Evolutionary conservation across 2,113 vertebrate species (phyloP), one percentile per base, ranked within the genome.

Genomic region (Galemys pyrenaicus): DNA sequence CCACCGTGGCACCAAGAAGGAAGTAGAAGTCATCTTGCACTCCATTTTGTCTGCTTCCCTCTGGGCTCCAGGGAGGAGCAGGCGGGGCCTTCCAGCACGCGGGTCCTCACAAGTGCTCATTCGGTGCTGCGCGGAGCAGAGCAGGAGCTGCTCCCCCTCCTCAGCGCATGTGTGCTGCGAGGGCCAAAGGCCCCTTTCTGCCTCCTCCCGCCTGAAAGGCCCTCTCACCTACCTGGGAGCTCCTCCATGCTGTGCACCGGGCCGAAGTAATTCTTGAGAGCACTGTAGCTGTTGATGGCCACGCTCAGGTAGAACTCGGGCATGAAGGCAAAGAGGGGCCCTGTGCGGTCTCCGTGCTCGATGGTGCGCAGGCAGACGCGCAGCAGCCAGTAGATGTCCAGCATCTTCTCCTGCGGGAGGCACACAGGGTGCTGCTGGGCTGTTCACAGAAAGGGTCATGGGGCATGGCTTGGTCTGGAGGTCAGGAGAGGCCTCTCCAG

Each of bases 301-400:
- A 99, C 99, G 0, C 98, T 99, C 98, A 99, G 98, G 98, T 99
- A 99, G 98, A 99, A 99, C 98, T 99, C 99, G 0, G 99, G 99
- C 96, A 98, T 98, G 96, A 99, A 99, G 95, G 99, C 99, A 0
- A 99, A 99, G 87, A 99, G 97, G 0, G 99, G 98, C 32, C 99
- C 99, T 0, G 99, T 99, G 97, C 97, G 98, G 97, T 99, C 99
- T 0, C 99, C 98, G 0, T 99, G 99, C 96, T 99, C 99, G 0
- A 99, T 99, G 94, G 99, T 99, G 71, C 98, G 98, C 65, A 99
- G 98, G 85, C 99, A 99, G 24, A 99, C 99, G 0, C 98, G 98
- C 94, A 99, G 98, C 95, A 99, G 98, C 99, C 99, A 99, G 92
- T 99, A 99, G 58, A 99, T 98, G 26, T 99, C 99, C 96, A 99